A percentile compares a stretch with the other conserved stretches of the same genome.
phyloP scores from a whole-genome alignment of 2,113 vertebrate genomes.

The Prionailurus bengalensis region DNA sequence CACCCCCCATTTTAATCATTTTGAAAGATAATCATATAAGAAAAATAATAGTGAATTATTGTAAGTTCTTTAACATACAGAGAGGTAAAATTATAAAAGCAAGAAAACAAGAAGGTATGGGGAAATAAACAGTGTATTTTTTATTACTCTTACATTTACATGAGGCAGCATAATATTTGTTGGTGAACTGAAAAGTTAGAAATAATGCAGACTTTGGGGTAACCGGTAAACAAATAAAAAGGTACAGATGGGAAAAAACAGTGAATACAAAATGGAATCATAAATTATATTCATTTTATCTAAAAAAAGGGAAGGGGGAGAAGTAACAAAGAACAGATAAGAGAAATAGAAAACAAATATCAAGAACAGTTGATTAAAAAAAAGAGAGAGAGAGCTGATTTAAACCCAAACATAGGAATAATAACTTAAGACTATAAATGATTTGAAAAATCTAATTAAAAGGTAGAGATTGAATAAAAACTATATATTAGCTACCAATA shows the following conservation, averaged over 20 bases:
- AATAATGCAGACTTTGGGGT: background rate
- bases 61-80: background rate
- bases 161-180: background rate
- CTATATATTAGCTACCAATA: background rate
- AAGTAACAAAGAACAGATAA: background rate
- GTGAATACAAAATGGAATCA: background rate
- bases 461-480: background rate
- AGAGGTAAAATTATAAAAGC: background rate
- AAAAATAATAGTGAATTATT: background rate
- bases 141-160: background rate
- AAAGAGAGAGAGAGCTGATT: background rate
- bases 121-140: background rate
- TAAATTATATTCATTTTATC: background rate
- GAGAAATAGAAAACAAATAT: background rate
- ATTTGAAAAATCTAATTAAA: background rate
- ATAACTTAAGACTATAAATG: background rate
- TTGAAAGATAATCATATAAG: background rate
- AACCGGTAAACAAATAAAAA: slow-evolving; percentile 9
- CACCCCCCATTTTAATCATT: background rate
- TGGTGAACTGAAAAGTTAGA: background rate
- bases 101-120: background rate
- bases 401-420: background rate
- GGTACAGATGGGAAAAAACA: background rate
- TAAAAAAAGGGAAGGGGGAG: background rate
- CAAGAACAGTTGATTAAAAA: background rate